Base-by-base conservation (phyloP, 2,113 vertebrate genomes). In the Spheniscus mendiculus region DNA sequence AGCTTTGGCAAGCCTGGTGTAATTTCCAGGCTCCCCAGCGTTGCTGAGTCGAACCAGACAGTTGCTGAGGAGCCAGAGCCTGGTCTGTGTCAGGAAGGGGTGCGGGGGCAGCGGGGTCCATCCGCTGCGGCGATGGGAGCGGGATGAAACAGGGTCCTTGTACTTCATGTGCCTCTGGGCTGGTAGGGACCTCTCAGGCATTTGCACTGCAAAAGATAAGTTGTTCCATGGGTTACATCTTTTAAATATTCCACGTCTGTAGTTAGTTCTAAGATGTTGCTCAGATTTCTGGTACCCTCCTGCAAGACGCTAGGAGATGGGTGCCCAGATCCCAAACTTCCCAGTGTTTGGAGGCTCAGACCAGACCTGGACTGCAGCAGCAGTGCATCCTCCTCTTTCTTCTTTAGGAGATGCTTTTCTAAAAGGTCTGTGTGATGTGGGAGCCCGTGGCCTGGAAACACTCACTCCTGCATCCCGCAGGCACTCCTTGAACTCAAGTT, bases 41-140 rank as follows among this genome's bases (percentile, higher is more conserved):
- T 5, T 5, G 29, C 29, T 1, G 19, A 45, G 34, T 21, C 2
- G 8, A 62, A 23, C 3, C 25, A 9, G n/a, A 30, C 0, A 1
- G 50, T 4, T 47, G 52, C 26, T 10, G 59, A 38, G 38, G 45
- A 66, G 42, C 20, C 0, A 34, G 72, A 34, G 53, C 26, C 40
- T 9, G 49, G 22, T 11, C 5, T 19, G 87, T 2, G 55, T 4
- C 8, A 6, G 42, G 19, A 49, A 29, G 27, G 27, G 15, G 19
- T 10, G 4, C 22, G 6, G 55, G 49, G 18, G 19, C 42, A 34
- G 30, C 5, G 1, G 25, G 30, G 45, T 29, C 44, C 4, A 1
- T n/a, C n/a, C 0, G 10, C n/a, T 50, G 74, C 32, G 13, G 76
- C 3, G 2, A 5, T 2, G 4, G 76, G 47, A 62, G 47, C 32